Evolutionary conservation across 2,888 invertebrate genomes (phyloP).

Genomic region (Trypoxylon attenuatum): DNA sequence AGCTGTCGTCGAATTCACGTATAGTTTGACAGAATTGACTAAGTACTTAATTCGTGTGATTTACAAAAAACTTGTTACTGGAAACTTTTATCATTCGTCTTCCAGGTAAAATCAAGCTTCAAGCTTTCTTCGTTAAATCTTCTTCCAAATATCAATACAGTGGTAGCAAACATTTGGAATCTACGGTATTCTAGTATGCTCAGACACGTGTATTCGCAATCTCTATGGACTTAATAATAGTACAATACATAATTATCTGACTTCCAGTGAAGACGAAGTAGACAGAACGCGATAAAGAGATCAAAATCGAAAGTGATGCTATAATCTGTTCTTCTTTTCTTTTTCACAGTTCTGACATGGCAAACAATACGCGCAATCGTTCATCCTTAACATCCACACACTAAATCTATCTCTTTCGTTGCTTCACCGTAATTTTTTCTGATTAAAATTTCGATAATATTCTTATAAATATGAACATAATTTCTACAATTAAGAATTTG

Average conservation of each 20-base stretch:
- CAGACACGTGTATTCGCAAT: constrained; percentile 16
- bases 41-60: background rate
- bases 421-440: no score
- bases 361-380: no score
- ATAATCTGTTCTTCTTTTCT: constrained; percentile 1
- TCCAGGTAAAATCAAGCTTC: background rate
- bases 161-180: background rate
- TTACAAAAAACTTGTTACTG: background rate
- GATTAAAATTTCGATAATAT: no score
- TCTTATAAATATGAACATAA: no score
- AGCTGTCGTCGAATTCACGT: background rate
- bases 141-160: background rate
- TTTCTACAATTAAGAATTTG: no score
- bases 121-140: background rate
- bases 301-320: constrained; percentile 26
- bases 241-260: constrained; percentile 29
- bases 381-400: no score
- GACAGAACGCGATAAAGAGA: constrained; percentile 39
- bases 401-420: no score
- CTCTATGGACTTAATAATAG: constrained; percentile 14
- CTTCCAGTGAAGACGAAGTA: background rate
- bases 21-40: background rate
- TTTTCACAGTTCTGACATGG: no score
- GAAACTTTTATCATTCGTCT: background rate
- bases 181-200: background rate